Evolutionary conservation across 2,888 invertebrate species (phyloP).

Genomic region (Limenitis camilla): DNA sequence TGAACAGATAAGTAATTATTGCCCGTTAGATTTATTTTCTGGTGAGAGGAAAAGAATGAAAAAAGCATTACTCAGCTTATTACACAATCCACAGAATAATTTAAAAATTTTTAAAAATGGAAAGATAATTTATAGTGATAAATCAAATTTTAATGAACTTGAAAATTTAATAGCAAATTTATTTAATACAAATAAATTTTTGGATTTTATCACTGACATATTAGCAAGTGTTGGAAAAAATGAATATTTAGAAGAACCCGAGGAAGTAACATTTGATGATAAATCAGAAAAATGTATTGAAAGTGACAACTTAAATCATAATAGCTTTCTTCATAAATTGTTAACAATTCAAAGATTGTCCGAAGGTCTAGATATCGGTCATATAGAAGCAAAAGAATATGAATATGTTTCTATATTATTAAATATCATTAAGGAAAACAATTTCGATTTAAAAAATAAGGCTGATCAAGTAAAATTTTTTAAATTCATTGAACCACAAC

Average conservation of each 20-base stretch:
- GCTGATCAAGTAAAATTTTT: conserved; percentile 36
- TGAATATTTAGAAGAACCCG: conserved; percentile 22
- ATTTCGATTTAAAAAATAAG: conserved; percentile 33
- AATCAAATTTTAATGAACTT: conserved; percentile 30
- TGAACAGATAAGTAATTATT: conserved; percentile 73
- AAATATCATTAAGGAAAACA: conserved; percentile 30
- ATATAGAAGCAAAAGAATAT: conserved; percentile 20
- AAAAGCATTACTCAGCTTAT: conserved; percentile 62
- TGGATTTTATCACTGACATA: conserved; percentile 48
- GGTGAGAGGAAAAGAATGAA: conserved; percentile 74
- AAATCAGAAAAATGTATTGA: conserved; percentile 31
- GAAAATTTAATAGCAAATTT: conserved; percentile 30
- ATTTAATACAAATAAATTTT: conserved; percentile 38
- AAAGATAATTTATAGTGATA: conserved; percentile 42
- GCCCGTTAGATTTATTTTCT: conserved; percentile 82
- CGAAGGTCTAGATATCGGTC: conserved; percentile 28
- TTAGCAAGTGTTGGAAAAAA: conserved; percentile 33
- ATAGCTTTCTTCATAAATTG: conserved; percentile 42
- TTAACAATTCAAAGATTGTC: conserved; percentile 47
- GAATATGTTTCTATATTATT: conserved; percentile 45
- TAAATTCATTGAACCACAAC: conserved; percentile 27
- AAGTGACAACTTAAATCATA: conserved; percentile 22
- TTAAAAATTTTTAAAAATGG: conserved; percentile 74
- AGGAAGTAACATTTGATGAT: conserved; percentile 5
- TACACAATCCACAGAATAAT: conserved; percentile 78